Evolutionary conservation across 2,797 vertebrate genomes (phyloP), one percentile per base, ranked within the genome.

Genomic region (Notolepis coatsorum): DNA sequence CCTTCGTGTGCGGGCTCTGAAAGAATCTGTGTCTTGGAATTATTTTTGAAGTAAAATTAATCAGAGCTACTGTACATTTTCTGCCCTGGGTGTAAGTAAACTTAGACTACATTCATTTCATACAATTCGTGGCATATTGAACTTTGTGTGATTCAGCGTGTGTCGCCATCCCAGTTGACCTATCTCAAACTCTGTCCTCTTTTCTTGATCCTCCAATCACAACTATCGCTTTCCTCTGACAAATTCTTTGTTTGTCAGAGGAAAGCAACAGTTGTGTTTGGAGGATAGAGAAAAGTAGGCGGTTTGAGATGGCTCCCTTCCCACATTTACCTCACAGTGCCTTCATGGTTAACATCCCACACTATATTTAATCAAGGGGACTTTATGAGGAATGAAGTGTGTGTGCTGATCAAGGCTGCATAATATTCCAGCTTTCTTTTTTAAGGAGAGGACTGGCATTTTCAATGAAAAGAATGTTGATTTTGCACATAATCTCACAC

Each of bases 281-380:
- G n/a, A n/a, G n/a, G n/a, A n/a, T n/a, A n/a, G n/a, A n/a, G n/a
- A n/a, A n/a, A n/a, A n/a, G n/a, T n/a, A n/a, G n/a, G n/a, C n/a
- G n/a, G n/a, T n/a, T n/a, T n/a, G n/a, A n/a, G n/a, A n/a, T n/a
- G n/a, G n/a, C n/a, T n/a, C n/a, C n/a, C n/a, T n/a, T 45, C 25
- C 55, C 23, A 57, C 62, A 63, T 75, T 84, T 60, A 76, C 80
- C 74, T 90, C 82, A 80, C 86, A 82, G 91, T 93, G 92, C 91
- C 92, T 93, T 93, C 73, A 85, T 87, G 75, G 77, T 85, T 72
- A 68, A 80, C 61, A 77, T 83, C 71, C 49, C 68, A 49, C 68
- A 57, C 61, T 65, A 52, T 39, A 45, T 63, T 60, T 68, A 65
- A 57, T 73, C 30, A 80, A 79, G 75, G 61, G 66, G 75, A 78